Conservation (phyloP, 2,113 vertebrate species). For the Pelecanus crispus region DNA sequence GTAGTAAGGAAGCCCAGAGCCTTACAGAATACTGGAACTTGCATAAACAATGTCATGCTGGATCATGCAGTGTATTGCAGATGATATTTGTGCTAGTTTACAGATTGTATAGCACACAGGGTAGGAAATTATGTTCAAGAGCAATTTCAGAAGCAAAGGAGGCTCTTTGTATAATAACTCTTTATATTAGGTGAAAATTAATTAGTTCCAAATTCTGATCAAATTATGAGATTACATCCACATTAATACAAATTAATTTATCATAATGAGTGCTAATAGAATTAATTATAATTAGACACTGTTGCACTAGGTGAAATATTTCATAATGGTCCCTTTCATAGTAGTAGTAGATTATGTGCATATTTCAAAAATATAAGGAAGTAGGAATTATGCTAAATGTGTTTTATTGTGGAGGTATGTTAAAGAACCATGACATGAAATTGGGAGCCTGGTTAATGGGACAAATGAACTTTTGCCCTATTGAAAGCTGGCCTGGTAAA, state of each 20-base stretch:
- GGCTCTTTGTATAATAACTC: neutral
- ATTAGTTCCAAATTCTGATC: conserved; percentile 36
- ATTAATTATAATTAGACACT: conserved; percentile 39
- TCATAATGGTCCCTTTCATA: neutral
- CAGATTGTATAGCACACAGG: neutral
- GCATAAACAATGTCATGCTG: neutral
- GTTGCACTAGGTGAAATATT: conserved; percentile 38
- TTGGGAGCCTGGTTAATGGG: neutral
- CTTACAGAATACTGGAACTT: neutral
- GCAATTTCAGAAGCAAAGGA: neutral
- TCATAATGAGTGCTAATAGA: conserved; percentile 39
- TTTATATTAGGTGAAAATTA: conserved; percentile 2
- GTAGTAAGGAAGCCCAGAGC: neutral
- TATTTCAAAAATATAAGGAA: conserved; percentile 50
- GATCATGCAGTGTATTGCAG: neutral
- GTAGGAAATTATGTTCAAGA: neutral
- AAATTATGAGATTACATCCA: conserved; percentile 22
- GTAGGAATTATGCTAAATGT: neutral
- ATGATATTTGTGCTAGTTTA: neutral
- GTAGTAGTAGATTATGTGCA: conserved; percentile 19
- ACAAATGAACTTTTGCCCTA: neutral
- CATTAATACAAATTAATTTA: conserved; percentile 52
- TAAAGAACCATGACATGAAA: neutral
- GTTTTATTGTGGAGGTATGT: neutral
- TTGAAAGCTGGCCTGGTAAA: neutral